phyloP scores from a whole-genome alignment of 2,888 invertebrate species.

The Dysmachus trigonus region DNA sequence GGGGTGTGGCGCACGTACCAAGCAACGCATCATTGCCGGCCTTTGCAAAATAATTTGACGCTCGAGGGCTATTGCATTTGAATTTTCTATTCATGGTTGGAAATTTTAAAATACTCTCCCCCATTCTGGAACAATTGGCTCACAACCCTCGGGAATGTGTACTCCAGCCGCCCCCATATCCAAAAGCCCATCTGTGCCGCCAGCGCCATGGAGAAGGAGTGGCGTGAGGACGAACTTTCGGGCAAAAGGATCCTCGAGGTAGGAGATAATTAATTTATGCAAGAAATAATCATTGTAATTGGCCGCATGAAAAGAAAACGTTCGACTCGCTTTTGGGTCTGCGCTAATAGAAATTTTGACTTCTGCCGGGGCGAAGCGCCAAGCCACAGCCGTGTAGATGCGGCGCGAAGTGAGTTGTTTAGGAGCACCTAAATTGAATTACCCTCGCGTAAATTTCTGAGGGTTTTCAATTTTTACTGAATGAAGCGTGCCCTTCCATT shows the following conservation, averaged over 20 bases:
- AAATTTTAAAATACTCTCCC: conserved; percentile 15
- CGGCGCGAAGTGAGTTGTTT: not conserved
- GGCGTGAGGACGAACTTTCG: not conserved
- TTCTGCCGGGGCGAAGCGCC: not conserved
- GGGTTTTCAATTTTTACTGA: not conserved
- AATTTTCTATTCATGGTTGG: conserved; percentile 25
- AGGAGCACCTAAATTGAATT: not conserved
- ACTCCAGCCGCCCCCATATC: not conserved
- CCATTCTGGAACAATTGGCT: not conserved
- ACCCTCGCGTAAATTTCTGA: not conserved
- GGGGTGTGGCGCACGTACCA: not conserved
- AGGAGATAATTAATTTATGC: conserved; percentile 23
- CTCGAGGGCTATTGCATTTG: conserved; percentile 30
- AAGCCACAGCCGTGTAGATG: not conserved
- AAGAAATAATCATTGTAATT: conserved; percentile 9
- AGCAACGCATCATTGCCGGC: not conserved
- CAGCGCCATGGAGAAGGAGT: not conserved
- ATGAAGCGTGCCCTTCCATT: not conserved
- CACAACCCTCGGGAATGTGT: not conserved
- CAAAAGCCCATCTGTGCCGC: not conserved
- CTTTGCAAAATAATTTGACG: conserved; percentile 28
- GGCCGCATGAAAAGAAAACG: conserved; percentile 1
- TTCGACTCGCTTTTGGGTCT: not conserved
- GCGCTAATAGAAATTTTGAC: not conserved
- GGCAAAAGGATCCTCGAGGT: not conserved